phyloP scores from a whole-genome alignment of 2,113 vertebrate species.

The Amia ocellicauda region DNA sequence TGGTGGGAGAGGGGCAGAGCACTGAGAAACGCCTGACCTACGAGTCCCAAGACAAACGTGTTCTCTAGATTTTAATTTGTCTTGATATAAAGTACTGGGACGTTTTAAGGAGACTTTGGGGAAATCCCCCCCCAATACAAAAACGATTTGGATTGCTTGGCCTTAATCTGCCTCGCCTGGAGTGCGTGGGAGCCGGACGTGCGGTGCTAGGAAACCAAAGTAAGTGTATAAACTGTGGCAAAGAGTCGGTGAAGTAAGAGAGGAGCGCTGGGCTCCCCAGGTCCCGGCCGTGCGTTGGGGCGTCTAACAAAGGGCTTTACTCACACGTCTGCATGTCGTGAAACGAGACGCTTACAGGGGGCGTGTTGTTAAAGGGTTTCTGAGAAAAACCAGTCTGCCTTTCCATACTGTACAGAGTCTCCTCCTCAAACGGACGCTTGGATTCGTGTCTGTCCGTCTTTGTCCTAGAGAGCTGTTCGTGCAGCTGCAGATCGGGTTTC shows the following conservation, averaged over 20 bases:
- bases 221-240: slow-evolving; percentile 58
- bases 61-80: too few relatives aligned
- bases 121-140: too few relatives aligned
- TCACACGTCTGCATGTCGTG: slow-evolving; percentile 64
- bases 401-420: slow-evolving; percentile 60
- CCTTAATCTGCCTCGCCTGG: slow-evolving; percentile 58
- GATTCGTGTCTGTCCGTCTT: slow-evolving; percentile 64
- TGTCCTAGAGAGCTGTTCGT: slow-evolving; percentile 18
- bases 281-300: slow-evolving; percentile 42
- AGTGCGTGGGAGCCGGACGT: slow-evolving; percentile 50
- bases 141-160: slow-evolving; percentile 50
- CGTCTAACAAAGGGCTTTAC: slow-evolving; percentile 72
- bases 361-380: slow-evolving; percentile 77
- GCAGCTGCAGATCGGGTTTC: slow-evolving; percentile 7
- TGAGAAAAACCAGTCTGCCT: slow-evolving; percentile 82
- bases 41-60: slow-evolving; percentile 16
- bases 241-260: slow-evolving; percentile 43
- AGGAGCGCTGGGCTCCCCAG: slow-evolving; percentile 42
- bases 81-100: slow-evolving; percentile 29
- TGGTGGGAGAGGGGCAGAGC: not conserved
- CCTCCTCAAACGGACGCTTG: slow-evolving; percentile 48
- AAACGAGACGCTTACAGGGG: slow-evolving; percentile 54
- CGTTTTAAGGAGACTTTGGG: slow-evolving; percentile 3
- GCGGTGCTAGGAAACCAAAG: slow-evolving; percentile 85
- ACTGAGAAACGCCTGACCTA: slow-evolving; percentile 3